phyloP scores from a whole-genome alignment of 2,113 vertebrate genomes.

The Vombatus ursinus region DNA sequence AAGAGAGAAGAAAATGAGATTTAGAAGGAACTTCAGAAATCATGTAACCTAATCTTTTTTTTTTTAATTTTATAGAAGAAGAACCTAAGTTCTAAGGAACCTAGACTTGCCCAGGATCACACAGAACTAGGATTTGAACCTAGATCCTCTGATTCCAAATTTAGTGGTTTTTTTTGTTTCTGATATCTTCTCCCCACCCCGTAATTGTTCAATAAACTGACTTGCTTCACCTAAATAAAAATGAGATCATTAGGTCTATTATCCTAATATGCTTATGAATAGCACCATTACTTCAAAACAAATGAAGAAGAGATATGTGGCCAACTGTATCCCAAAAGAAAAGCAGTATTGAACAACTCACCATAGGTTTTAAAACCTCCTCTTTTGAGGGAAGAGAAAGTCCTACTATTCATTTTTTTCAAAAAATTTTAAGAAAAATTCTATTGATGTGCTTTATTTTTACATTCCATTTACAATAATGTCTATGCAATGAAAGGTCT shows the following conservation, averaged over 20 bases:
- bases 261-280: not conserved
- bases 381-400: not conserved
- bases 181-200: not conserved
- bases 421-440: not conserved
- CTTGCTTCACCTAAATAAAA: not conserved
- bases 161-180: not conserved
- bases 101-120: not conserved
- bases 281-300: no score
- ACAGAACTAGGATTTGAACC: not conserved
- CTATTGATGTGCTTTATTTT: not conserved
- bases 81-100: not conserved
- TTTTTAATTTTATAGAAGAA: not conserved
- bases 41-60: not conserved
- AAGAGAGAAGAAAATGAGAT: not conserved
- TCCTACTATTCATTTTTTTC: not conserved
- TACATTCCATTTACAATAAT: not conserved
- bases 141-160: not conserved
- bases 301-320: no score
- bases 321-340: no score
- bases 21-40: not conserved
- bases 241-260: not conserved
- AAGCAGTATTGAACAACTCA: no score
- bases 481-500: not conserved
- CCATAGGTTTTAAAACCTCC: not conserved
- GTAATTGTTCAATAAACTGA: not conserved